Evolutionary conservation across 2,113 vertebrate species (phyloP), one percentile per base, ranked within the genome.

Genomic region (Spheniscus mendiculus): DNA sequence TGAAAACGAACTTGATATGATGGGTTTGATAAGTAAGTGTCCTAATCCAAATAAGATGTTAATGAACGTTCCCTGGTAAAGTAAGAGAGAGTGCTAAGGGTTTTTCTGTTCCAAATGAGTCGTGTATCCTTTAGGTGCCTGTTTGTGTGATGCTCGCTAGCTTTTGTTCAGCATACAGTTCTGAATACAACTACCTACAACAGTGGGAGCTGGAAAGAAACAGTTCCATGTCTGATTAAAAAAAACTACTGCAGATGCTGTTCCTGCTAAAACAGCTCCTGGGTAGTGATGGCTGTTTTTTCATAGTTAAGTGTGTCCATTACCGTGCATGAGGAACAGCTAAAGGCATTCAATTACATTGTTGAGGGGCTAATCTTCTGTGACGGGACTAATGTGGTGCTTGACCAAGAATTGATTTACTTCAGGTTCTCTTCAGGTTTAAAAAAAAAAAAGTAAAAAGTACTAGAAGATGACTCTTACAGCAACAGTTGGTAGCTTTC

Each of bases 311-410:
- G 69, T 73, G 66, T 72, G 55, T 72, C 78, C 93, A 82, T 96
- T 82, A 94, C 25, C 4, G 80, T 49, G 44, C 58, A 34, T 8
- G 80, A 89, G 19, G 73, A 93, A 50, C 34, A 70, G 74, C 70
- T 90, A 62, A 73, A 73, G 42, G 70, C 53, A 83, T 70, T 87
- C 26, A 55, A 42, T 80, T 73, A 34, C 17, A 2, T 4, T 83
- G 42, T 90, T 86, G 78, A 97, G 78, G 74, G 63, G 12, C 53
- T 62, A 94, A 58, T 65, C 70, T 87, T 74, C 92, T 93, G 91
- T 94, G 91, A 87, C 78, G 0, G 77, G 83, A 42, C 94, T 96
- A 91, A 97, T 91, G 95, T 55, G 67, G 61, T 96, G 29, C 94
- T 97, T 87, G 67, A 93, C n/a, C 40, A 65, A 90, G 50, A 89